Base-by-base conservation (phyloP, 2,797 vertebrate genomes). In the Dallia pectoralis region DNA sequence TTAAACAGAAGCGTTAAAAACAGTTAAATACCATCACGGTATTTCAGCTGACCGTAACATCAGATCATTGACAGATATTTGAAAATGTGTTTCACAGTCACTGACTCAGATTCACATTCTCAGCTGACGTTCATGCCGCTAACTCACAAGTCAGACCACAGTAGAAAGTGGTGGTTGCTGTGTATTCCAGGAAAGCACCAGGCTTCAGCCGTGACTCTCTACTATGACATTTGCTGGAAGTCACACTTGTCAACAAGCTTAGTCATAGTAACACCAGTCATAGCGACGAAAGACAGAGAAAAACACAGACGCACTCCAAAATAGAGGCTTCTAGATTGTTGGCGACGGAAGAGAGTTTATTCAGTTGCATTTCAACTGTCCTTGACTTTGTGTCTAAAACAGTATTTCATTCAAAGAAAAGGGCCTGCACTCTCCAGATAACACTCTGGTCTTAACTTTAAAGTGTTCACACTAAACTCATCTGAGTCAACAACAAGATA, bases 141-240 rank as follows among this genome's bases (percentile, higher is more conserved):
- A 33, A 19, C 0, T 8, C 69, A 71, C 56, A 67, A 30, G 70
- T 74, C 47, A 80, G 16, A 77, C 70, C 63, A 1, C 73, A 68
- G 59, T 47, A 61, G 72, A 69, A 71, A 74, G 67, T 15, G 25
- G 16, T 51, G 44, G 27, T n/a, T 25, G 19, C 36, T 22, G n/a
- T 70, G 66, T 69, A 22, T 48, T 70, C 73, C 19, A 80, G 62
- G 75, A 74, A 79, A 74, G 76, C n/a, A 4, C 27, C 53, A 73
- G 65, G 40, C 73, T 70, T 80, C 74, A 27, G 79, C 83, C 84
- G 85, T 61, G 48, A 65, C 32, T 15, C 56, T 69, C 16, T 25
- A 15, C 8, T 66, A 30, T 81, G 82, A 83, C 65, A 75, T 66
- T 77, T 69, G 22, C 49, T 77, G 72, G 67, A 7, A 72, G 74